Evolutionary conservation across 2,888 invertebrate species (phyloP).

Genomic region (Ptilodon capucinus): DNA sequence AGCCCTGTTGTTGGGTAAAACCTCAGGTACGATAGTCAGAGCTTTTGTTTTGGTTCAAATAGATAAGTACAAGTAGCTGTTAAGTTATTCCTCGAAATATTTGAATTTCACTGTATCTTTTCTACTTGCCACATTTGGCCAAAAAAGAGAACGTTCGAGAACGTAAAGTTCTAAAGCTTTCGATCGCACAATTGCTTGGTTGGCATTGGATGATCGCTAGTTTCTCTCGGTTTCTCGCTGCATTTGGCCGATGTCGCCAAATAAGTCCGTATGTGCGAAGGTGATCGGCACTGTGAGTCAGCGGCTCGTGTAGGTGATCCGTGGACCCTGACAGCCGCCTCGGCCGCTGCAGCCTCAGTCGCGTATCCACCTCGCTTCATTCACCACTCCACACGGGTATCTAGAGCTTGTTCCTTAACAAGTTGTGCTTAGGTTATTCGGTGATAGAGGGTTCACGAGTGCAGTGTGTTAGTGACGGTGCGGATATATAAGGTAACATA

Average conservation of each 20-base stretch:
- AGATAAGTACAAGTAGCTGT: too few relatives aligned
- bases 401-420: slow-evolving; percentile 47
- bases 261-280: slow-evolving; percentile 78
- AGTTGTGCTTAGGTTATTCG: slow-evolving; percentile 44
- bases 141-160: neutral
- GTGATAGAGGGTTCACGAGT: slow-evolving; percentile 40
- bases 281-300: slow-evolving; percentile 73
- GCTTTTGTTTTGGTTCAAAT: too few relatives aligned
- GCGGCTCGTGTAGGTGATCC: slow-evolving; percentile 59
- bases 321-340: slow-evolving; percentile 47
- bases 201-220: slow-evolving; percentile 59
- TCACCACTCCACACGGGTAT: slow-evolving; percentile 49
- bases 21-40: too few relatives aligned
- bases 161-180: slow-evolving; percentile 1
- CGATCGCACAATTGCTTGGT: slow-evolving; percentile 6
- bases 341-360: slow-evolving; percentile 51
- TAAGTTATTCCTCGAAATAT: too few relatives aligned
- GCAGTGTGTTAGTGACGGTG: slow-evolving; percentile 34
- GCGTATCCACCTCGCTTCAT: slow-evolving; percentile 53
- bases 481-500: slow-evolving; percentile 33
- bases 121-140: neutral
- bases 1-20: too few relatives aligned
- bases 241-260: slow-evolving; percentile 73
- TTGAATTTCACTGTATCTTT: too few relatives aligned
- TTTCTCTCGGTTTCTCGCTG: slow-evolving; percentile 48